Percentiles rank a stretch among this genome's conserved stretches.
phyloP scores from a whole-genome alignment of 1,140 invertebrate genomes.

The Pseudobourletiella spinata region DNA sequence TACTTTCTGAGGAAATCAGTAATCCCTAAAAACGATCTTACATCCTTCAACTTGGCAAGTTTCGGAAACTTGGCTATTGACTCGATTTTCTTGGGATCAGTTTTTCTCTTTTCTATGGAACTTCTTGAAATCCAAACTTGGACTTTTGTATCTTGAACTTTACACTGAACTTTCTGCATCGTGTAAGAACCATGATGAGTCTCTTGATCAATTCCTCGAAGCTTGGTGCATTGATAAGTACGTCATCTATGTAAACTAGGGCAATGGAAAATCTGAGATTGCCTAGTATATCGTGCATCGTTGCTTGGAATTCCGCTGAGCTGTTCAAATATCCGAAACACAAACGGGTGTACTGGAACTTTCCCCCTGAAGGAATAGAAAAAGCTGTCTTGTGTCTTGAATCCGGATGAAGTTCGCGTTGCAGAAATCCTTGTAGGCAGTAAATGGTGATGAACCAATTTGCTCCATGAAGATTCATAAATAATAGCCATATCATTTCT shows the following conservation, averaged over 20 bases:
- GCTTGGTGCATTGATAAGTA: constrained; percentile 42
- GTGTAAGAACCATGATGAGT: constrained; percentile 12
- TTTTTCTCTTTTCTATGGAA: constrained; percentile 39
- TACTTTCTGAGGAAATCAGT: constrained; percentile 7
- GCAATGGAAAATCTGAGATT: constrained; percentile 38
- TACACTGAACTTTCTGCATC: constrained; percentile 18
- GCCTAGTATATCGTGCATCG: constrained; percentile 43
- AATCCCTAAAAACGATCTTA: constrained; percentile 14
- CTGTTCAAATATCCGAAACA: constrained; percentile 44
- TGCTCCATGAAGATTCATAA: neutral
- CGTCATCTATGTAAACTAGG: constrained; percentile 47
- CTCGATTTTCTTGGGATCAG: constrained; percentile 38
- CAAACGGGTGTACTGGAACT: constrained; percentile 41
- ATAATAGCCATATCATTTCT: neutral
- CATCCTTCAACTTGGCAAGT: constrained; percentile 5
- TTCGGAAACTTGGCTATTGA: constrained; percentile 37
- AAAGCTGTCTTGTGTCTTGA: constrained; percentile 37
- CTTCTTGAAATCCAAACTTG: constrained; percentile 29
- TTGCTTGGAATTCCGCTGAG: constrained; percentile 44
- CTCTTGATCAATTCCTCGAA: constrained; percentile 37
- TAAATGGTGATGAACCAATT: constrained; percentile 10
- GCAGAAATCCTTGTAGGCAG: constrained; percentile 14
- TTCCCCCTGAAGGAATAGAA: constrained; percentile 36
- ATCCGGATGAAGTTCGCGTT: constrained; percentile 3
- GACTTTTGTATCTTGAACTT: constrained; percentile 35